A percentile compares a stretch with the other conserved stretches of the same genome.
These are phyloP conservation scores for Enteromius afrohamiltoni DNA, from an alignment of 2,797 vertebrate genomes.

Conservation along the genomic window DNA sequence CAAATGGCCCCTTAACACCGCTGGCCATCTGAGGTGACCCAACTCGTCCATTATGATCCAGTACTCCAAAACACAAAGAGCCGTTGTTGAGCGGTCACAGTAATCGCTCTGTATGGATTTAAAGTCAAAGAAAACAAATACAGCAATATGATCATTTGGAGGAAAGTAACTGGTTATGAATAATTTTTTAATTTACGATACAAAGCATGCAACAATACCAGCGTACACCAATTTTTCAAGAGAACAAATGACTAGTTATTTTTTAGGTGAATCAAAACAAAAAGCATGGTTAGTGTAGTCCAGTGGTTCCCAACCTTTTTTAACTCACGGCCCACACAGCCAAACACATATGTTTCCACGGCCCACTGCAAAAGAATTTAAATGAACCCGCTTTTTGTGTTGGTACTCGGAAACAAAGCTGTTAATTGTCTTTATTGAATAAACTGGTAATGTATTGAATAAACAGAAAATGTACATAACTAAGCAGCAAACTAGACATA, in stretches of 20 bases:
- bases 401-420: too few relatives aligned
- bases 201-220: not conserved
- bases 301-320: too few relatives aligned
- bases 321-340: too few relatives aligned
- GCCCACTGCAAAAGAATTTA: too few relatives aligned
- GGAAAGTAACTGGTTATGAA: not conserved
- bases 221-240: not conserved
- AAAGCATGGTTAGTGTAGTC: too few relatives aligned
- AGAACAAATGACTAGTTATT: not conserved
- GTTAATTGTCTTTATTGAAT: too few relatives aligned
- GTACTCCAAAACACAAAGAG: conserved; percentile 47
- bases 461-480: too few relatives aligned
- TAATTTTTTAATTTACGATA: not conserved
- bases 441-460: too few relatives aligned
- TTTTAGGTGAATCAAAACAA: not conserved
- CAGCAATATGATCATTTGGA: not conserved
- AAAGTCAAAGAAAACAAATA: conserved; percentile 33
- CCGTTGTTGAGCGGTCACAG: conserved; percentile 19
- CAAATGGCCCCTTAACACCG: conserved; percentile 68
- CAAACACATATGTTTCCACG: too few relatives aligned
- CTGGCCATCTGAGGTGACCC: conserved; percentile 66
- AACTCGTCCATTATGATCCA: conserved; percentile 67
- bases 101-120: conserved; percentile 9
- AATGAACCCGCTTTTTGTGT: too few relatives aligned
- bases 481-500: too few relatives aligned